These are phyloP conservation scores for Psilopsiagon aymara DNA, from an alignment of 2,113 vertebrate genomes.

Conservation along the genomic window DNA sequence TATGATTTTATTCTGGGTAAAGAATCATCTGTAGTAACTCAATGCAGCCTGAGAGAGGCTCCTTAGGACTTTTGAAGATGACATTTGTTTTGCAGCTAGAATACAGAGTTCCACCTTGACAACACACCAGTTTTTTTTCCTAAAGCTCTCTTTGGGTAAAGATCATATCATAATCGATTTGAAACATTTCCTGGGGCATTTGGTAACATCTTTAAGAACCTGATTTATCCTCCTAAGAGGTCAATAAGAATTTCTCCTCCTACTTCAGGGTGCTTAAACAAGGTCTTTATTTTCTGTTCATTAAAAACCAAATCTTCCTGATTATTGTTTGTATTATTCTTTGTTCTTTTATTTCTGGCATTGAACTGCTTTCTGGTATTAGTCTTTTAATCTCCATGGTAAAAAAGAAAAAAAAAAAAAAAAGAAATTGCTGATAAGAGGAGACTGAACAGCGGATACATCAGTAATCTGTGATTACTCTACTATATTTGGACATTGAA, in stretches of 20 bases:
- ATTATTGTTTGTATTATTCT: not conserved
- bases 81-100: constrained; percentile 38
- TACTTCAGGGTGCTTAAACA: constrained; percentile 1
- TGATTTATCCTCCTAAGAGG: constrained; percentile 12
- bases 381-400: not conserved
- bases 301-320: not conserved
- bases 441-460: not conserved
- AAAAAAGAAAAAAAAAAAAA: not conserved
- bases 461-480: not conserved
- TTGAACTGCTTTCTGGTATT: not conserved
- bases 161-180: not conserved
- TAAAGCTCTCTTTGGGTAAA: constrained; percentile 13
- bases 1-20: constrained; percentile 41
- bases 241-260: not conserved
- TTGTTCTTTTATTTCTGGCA: not conserved
- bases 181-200: constrained; percentile 1
- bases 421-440: constrained; percentile 13
- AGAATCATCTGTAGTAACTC: constrained; percentile 67
- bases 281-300: not conserved
- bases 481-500: constrained; percentile 27
- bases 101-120: not conserved
- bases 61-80: constrained; percentile 68
- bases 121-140: not conserved
- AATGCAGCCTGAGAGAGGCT: constrained; percentile 71
- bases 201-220: not conserved